These are phyloP conservation scores for Perizoma affinitatum DNA, from an alignment of 2,888 invertebrate species.

Conservation along the genomic window DNA sequence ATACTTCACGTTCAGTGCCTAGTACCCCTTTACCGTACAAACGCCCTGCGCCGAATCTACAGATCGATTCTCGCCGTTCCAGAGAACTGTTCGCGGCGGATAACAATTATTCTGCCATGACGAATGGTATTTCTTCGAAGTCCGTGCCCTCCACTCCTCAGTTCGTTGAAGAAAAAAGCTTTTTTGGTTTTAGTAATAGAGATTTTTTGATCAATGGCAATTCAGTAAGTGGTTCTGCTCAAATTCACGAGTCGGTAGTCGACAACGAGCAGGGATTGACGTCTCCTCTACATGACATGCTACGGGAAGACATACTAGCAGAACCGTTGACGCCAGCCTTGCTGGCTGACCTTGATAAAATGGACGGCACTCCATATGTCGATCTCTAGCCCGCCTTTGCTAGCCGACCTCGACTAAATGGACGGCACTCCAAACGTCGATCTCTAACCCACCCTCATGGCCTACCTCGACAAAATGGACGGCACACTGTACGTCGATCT, in stretches of 20 bases:
- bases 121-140: conserved; percentile 86
- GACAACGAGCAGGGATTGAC: conserved; percentile 60
- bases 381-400: conserved; percentile 72
- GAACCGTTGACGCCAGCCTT: conserved; percentile 71
- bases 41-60: conserved; percentile 65
- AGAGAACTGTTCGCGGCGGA: conserved; percentile 65
- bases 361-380: conserved; percentile 73
- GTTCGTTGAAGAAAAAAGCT: conserved; percentile 76
- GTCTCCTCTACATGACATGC: conserved; percentile 73
- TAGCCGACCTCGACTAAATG: conserved; percentile 78
- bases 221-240: conserved; percentile 67
- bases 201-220: conserved; percentile 87
- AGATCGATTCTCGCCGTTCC: conserved; percentile 71
- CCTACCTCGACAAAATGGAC: conserved; percentile 78
- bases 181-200: conserved; percentile 85
- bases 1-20: conserved; percentile 87
- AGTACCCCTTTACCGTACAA: conserved; percentile 86
- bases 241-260: conserved; percentile 59
- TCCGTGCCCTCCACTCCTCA: conserved; percentile 90
- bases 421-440: conserved; percentile 75
- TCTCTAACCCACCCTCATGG: conserved; percentile 71
- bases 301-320: conserved; percentile 71
- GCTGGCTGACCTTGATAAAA: conserved; percentile 77
- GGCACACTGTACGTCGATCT: conserved; percentile 77
- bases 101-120: conserved; percentile 53